These are phyloP conservation scores for Danaus chrysippus DNA, from an alignment of 2,888 invertebrate genomes.

Conservation along the genomic window DNA sequence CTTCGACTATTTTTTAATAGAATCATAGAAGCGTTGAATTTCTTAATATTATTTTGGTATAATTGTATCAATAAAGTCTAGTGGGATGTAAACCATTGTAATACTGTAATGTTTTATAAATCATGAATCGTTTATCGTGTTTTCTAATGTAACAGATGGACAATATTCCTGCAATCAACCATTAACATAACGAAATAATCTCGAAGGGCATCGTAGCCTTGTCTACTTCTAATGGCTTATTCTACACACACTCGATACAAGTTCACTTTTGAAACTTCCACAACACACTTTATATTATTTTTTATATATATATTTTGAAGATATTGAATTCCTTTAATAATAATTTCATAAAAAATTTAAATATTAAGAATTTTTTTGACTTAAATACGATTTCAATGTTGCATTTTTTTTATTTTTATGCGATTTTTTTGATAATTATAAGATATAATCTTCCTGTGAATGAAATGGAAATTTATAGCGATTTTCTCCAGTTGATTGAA, in stretches of 20 bases:
- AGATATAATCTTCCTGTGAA: no score
- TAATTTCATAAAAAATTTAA: not conserved
- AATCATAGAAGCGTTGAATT: no score
- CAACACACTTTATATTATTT: not conserved
- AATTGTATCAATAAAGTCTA: no score
- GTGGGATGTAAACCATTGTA: no score
- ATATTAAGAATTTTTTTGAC: not conserved
- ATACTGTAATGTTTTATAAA: not conserved
- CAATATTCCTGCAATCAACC: conserved; percentile 27
- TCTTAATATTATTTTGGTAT: no score
- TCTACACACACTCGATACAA: conserved; percentile 16
- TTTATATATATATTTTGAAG: not conserved
- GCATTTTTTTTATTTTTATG: no score
- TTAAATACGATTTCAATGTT: no score
- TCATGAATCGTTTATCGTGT: conserved; percentile 26
- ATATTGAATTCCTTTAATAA: not conserved
- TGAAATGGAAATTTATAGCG: no score
- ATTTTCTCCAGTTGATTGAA: conserved; percentile 12
- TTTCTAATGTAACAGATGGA: conserved; percentile 30
- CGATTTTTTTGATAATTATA: no score
- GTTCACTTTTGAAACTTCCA: not conserved
- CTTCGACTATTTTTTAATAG: no score
- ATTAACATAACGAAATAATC: conserved; percentile 45
- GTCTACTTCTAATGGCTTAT: conserved; percentile 14
- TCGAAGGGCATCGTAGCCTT: conserved; percentile 56